These are phyloP conservation scores for Odontothrips loti DNA, from an alignment of 2,888 invertebrate genomes.

Conservation along the genomic window DNA sequence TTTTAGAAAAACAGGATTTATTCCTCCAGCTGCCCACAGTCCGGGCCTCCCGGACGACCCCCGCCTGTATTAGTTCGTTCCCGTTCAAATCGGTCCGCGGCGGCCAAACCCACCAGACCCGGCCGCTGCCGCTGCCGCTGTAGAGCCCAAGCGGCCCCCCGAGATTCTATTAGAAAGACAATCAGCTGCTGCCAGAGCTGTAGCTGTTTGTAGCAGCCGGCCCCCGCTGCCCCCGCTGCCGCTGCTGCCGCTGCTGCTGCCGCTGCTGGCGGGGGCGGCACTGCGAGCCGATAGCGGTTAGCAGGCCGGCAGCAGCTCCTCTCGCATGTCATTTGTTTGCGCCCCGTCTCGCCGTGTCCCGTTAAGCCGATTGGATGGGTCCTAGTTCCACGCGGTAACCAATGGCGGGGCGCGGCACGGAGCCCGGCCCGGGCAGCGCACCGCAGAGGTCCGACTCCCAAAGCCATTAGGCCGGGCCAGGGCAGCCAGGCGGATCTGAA, in stretches of 20 bases:
- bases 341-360: background rate
- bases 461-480: background rate
- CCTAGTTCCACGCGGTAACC: constrained; percentile 12
- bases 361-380: constrained; percentile 17
- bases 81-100: background rate
- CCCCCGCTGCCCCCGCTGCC: too few species aligned
- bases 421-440: background rate
- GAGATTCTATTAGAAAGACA: constrained; percentile 25
- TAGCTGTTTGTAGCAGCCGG: too few species aligned
- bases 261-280: background rate
- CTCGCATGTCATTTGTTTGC: constrained; percentile 5
- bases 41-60: too few species aligned
- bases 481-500: too few species aligned
- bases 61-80: too few species aligned
- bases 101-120: background rate
- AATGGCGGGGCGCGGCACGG: constrained; percentile 6
- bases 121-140: background rate
- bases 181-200: background rate
- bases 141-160: too few species aligned
- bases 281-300: background rate
- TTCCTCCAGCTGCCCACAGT: too few species aligned
- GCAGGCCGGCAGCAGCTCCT: background rate
- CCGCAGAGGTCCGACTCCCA: background rate
- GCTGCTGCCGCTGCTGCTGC: background rate
- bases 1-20: too few species aligned